Evolutionary conservation across 1,140 invertebrate genomes (phyloP).

Genomic region (Drosophila subpulchrella): DNA sequence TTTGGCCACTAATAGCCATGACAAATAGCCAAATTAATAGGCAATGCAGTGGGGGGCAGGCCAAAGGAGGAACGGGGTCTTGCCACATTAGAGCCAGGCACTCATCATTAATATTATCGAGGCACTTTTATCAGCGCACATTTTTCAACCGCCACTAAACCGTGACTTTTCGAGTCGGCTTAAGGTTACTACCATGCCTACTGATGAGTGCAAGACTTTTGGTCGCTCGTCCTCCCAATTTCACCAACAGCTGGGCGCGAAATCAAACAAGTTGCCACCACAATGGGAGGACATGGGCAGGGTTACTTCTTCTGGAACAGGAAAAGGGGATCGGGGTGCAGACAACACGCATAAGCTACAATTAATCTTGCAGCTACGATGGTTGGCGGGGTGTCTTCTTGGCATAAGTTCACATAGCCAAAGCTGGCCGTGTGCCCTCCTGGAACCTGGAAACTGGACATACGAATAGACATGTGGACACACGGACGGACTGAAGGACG

Average conservation of each 20-base stretch:
- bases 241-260: constrained; percentile 61
- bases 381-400: constrained; percentile 60
- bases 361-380: constrained; percentile 72
- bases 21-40: constrained; percentile 77
- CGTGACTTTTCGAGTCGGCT: constrained; percentile 56
- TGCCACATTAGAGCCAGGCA: constrained; percentile 58
- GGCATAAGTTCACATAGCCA: constrained; percentile 73
- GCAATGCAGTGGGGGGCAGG: neutral
- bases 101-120: constrained; percentile 78
- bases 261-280: constrained; percentile 76
- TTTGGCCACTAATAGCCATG: constrained; percentile 65
- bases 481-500: constrained; percentile 26
- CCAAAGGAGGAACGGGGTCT: neutral
- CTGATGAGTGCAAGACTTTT: constrained; percentile 13
- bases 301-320: neutral
- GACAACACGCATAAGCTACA: constrained; percentile 70
- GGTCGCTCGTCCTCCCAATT: constrained; percentile 35
- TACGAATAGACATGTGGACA: constrained; percentile 24
- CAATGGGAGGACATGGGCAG: constrained; percentile 39
- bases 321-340: constrained; percentile 15
- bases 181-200: constrained; percentile 45
- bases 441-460: constrained; percentile 29
- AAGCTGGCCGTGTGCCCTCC: constrained; percentile 4
- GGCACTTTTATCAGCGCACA: constrained; percentile 65
- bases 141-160: constrained; percentile 54